Conservation (phyloP, 2,113 vertebrate species). For the Anser brachyrhynchus region DNA sequence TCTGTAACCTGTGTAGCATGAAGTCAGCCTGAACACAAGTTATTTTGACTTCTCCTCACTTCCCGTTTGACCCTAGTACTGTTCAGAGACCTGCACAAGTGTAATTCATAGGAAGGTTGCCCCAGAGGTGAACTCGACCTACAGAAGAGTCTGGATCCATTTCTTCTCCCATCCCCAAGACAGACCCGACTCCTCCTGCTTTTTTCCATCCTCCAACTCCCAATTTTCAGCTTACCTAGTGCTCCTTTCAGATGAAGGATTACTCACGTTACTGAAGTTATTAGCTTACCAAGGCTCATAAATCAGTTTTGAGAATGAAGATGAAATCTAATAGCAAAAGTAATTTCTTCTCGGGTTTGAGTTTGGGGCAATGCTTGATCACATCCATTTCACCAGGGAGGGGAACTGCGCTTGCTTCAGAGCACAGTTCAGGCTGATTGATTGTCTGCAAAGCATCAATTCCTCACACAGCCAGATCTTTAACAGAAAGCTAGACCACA, state of each 20-base stretch:
- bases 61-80: neutral
- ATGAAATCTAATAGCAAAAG: slow-evolving; percentile 22
- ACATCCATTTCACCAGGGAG: slow-evolving; percentile 5
- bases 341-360: slow-evolving; percentile 15
- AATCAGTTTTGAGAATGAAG: slow-evolving; percentile 49
- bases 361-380: neutral
- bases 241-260: neutral
- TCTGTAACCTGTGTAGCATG: neutral
- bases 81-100: neutral
- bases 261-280: neutral
- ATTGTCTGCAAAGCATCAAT: neutral
- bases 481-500: neutral
- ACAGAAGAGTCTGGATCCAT: neutral
- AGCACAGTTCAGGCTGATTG: neutral
- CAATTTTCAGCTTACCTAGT: neutral
- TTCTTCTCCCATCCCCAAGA: neutral
- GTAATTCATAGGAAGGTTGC: neutral
- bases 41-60: neutral
- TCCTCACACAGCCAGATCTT: neutral
- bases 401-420: neutral
- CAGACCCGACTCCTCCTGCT: neutral
- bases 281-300: neutral
- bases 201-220: neutral
- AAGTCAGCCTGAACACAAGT: neutral
- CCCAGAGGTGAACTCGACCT: neutral